Conservation (phyloP, 1,140 invertebrate species). For the Drosophila lacertosa region DNA sequence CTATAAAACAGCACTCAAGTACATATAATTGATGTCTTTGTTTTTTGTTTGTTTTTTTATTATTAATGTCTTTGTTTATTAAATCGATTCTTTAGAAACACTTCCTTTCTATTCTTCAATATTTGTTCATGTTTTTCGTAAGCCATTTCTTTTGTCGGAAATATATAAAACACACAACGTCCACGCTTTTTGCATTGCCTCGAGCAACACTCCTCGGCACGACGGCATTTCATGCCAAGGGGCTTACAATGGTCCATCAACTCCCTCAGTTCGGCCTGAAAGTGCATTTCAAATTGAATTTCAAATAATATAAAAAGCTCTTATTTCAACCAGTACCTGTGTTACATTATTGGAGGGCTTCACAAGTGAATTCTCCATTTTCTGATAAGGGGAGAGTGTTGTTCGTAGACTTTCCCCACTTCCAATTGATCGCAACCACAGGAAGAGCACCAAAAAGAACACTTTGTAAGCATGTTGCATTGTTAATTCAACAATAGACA, state of each 20-base stretch:
- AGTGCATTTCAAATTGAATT: not conserved
- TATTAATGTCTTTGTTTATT: too few relatives aligned
- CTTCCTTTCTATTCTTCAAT: too few relatives aligned
- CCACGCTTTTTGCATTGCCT: too few relatives aligned
- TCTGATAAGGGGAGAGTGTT: not conserved
- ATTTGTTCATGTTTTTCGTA: too few relatives aligned
- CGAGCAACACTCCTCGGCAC: conserved; percentile 2
- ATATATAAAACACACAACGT: too few relatives aligned
- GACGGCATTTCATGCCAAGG: not conserved
- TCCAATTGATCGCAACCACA: not conserved
- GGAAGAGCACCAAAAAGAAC: not conserved
- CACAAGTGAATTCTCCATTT: not conserved
- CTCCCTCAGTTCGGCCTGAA: not conserved
- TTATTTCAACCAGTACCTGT: not conserved
- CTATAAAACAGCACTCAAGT: too few relatives aligned
- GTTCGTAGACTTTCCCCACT: not conserved
- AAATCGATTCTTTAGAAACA: too few relatives aligned
- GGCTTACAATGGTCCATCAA: not conserved
- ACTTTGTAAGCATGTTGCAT: not conserved
- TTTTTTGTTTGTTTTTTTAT: too few relatives aligned
- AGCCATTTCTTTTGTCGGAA: too few relatives aligned
- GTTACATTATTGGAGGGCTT: not conserved
- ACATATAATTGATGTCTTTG: too few relatives aligned
- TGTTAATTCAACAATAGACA: not conserved
- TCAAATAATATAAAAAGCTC: not conserved